Base-by-base conservation (phyloP, 2,888 invertebrate genomes). In the Priocnemis perturbator region DNA sequence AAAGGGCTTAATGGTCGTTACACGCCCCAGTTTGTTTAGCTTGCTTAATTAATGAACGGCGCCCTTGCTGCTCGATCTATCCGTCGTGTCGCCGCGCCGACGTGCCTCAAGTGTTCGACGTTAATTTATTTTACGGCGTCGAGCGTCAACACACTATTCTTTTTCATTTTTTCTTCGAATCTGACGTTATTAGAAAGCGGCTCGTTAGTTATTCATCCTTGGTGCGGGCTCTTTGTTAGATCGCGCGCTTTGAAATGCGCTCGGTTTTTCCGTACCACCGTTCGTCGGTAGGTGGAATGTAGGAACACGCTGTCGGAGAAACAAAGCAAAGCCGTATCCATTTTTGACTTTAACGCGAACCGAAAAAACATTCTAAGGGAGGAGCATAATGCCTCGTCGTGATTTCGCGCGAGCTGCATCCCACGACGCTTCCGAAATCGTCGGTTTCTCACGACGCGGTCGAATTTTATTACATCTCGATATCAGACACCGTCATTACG, bases 1-100 rank as follows among this genome's bases (percentile, higher is more conserved):
- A 23, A 17, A 52, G 30, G 21, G 26, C 53, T 64, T 67, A 60
- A 58, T 64, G 9, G 19, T 50, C 53, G 20, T 30, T 59, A 60
- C 30, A 60, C 45, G 58, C 45, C 48, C 21, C 62, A 20, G 47
- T 47, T 56, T 56, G 45, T 63, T 58, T 19, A 23, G 7, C 44
- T 30, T 15, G 15, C 52, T 75, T 72, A 71, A 71, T 67, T 69
- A 72, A 74, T 69, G 70, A 66, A 64, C 73, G 71, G 67, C 69
- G 60, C 67, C 66, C 64, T 72, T 73, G 65, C 60, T 68, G 62
- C 71, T 60, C 45, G 56, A 48, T 19, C 60, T n/a, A n/a, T n/a
- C n/a, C n/a, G n/a, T n/a, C n/a, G n/a, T n/a, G n/a, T 59, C 45
- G 23, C 53, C 26, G 23, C 30, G 7, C 3, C 17, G 11, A 20